Conservation (phyloP, 2,888 invertebrate species). For the Ichneumoninae sp. region DNA sequence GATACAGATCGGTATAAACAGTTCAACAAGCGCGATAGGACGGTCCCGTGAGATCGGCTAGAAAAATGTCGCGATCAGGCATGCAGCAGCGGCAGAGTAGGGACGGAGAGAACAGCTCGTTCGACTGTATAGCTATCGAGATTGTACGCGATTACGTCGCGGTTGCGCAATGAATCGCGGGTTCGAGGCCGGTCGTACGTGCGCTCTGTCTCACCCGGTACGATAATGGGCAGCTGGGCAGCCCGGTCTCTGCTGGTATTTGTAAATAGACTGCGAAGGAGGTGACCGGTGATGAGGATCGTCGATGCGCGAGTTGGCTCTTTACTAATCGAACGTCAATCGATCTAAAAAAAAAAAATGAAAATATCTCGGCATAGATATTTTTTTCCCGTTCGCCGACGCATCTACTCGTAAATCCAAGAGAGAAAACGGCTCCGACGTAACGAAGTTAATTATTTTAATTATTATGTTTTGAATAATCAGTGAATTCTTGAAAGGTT, state of each 20-base stretch:
- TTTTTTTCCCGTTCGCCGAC: conserved; percentile 2
- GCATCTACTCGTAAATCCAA: background rate
- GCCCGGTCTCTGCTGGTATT: conserved; percentile 67
- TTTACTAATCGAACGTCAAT: background rate
- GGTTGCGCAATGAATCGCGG: conserved; percentile 76
- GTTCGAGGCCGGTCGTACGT: conserved; percentile 79
- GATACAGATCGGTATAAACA: conserved; percentile 3
- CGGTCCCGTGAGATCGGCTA: conserved; percentile 31
- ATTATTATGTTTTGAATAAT: background rate
- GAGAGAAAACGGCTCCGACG: background rate
- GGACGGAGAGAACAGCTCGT: conserved; percentile 32
- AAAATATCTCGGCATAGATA: background rate
- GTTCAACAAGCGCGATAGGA: background rate
- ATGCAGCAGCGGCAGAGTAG: conserved; percentile 21
- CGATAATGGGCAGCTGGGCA: conserved; percentile 62
- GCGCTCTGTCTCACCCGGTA: conserved; percentile 47
- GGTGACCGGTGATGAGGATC: conserved; percentile 25
- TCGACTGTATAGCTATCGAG: conserved; percentile 49
- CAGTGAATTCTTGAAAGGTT: background rate
- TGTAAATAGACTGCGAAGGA: conserved; percentile 53
- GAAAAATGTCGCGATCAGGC: conserved; percentile 53
- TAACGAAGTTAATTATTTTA: background rate
- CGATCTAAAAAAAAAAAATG: background rate
- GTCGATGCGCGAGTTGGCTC: conserved; percentile 8
- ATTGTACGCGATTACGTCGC: conserved; percentile 71